These are phyloP conservation scores for Monopterus albus DNA, from an alignment of 2,113 vertebrate genomes.

Conservation along the genomic window DNA sequence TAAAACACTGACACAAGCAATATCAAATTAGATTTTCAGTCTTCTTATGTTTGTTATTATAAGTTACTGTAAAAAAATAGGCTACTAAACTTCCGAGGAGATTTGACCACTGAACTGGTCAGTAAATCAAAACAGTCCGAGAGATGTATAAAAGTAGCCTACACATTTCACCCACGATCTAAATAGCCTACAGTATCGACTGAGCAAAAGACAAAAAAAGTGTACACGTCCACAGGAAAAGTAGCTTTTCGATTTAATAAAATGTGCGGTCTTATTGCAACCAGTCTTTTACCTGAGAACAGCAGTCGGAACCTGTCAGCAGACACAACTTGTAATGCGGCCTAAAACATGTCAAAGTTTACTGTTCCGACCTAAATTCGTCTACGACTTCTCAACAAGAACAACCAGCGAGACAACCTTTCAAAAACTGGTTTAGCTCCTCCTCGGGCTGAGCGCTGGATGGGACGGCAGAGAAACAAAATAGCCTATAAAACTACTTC, in stretches of 20 bases:
- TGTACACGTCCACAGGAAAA: slow-evolving; percentile 2
- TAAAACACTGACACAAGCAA: too few species aligned
- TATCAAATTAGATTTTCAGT: too few species aligned
- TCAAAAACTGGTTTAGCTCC: slow-evolving; percentile 35
- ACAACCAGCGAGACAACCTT: slow-evolving; percentile 23
- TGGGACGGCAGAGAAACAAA: neutral
- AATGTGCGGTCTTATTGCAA: neutral
- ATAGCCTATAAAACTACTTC: neutral
- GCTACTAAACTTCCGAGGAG: too few species aligned
- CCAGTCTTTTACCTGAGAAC: slow-evolving; percentile 42
- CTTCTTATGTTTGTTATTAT: too few species aligned
- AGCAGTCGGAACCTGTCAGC: too few species aligned
- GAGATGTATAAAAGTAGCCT: neutral
- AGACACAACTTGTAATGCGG: neutral
- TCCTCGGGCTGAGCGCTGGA: slow-evolving; percentile 17
- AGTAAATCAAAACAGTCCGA: too few species aligned
- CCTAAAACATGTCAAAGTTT: slow-evolving; percentile 5
- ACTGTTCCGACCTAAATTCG: slow-evolving; percentile 23
- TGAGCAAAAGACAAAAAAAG: neutral
- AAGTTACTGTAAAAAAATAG: too few species aligned
- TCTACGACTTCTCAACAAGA: neutral
- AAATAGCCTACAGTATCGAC: neutral
- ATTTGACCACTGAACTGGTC: too few species aligned
- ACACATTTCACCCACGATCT: neutral
- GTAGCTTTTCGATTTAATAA: neutral